Evolutionary conservation across 2,113 vertebrate species (phyloP), one percentile per base, ranked within the genome.

Genomic region (Rhea pennata): DNA sequence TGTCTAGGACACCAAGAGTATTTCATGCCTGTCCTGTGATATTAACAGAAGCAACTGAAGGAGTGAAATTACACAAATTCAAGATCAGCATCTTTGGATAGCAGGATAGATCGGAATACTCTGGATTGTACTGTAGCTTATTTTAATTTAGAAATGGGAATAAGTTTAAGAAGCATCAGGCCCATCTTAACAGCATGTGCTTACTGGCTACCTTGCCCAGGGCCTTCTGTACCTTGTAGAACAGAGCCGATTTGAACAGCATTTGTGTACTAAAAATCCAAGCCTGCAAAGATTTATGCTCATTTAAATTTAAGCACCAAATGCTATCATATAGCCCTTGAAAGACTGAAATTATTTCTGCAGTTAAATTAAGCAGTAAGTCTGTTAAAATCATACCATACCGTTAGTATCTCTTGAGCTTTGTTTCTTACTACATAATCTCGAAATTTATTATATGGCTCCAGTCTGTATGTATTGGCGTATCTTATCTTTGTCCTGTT

Each of bases 401-500:
- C 98, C 96, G 0, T 95, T 82, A 98, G 12, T 65, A 98, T 96
- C 0, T 87, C 93, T 92, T 98, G 95, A 84, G 96, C 65, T 97
- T 92, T 98, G 15, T 73, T 66, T 96, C 96, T 96, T 42, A 98
- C 10, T 89, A 96, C 80, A 54, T 62, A 40, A 69, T 97, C 85
- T 44, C 36, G 81, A 92, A 98, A 97, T 75, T 96, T 97, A 79
- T 72, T 97, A 50, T 72, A 21, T 7, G 98, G 86, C 76, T 97
- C 97, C 95, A 98, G 94, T 89, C 97, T 96, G 14, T 98, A 98
- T 0, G 98, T 98, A 89, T 98, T 98, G n/a, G 56, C 80, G 8
- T 84, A 84, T 96, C 12, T 97, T 10, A 95, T 33, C 71, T 97
- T 98, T 22, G 84, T 71, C 61, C 88, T 59, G 33, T 80, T 91